A percentile compares a stretch with the other conserved stretches of the same genome.
Conservation (phyloP, 2,888 invertebrate species). For the Amblyteles armatorius region DNA sequence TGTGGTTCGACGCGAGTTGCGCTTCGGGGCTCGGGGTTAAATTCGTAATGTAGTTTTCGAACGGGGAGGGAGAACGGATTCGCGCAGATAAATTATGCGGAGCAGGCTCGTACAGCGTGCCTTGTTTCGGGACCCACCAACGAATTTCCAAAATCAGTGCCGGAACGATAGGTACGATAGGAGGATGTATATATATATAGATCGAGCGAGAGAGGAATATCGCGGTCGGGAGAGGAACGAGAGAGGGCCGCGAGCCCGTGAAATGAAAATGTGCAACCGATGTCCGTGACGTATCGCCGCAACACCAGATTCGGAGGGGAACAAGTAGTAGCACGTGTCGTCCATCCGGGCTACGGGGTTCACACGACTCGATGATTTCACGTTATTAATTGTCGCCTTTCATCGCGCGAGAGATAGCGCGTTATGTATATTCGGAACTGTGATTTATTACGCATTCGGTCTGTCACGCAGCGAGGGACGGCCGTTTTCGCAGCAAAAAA, state of each 20-base stretch:
- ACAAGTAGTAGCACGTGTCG: constrained; percentile 48
- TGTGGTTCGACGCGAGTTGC: constrained; percentile 11
- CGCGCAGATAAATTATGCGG: constrained; percentile 66
- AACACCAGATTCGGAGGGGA: constrained; percentile 24
- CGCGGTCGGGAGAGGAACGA: neutral
- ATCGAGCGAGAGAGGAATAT: neutral
- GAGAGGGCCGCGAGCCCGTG: constrained; percentile 42
- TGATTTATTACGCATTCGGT: constrained; percentile 46
- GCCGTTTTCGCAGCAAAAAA: neutral
- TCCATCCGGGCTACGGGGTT: constrained; percentile 35
- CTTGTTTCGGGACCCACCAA: constrained; percentile 41
- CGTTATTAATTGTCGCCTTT: constrained; percentile 65
- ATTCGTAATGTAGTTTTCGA: constrained; percentile 62
- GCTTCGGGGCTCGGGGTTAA: constrained; percentile 32
- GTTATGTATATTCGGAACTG: constrained; percentile 12
- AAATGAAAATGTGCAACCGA: constrained; percentile 65
- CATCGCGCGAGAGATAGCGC: constrained; percentile 29
- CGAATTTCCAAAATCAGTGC: constrained; percentile 65
- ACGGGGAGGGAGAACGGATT: constrained; percentile 22
- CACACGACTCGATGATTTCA: constrained; percentile 54
- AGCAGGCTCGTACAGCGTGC: constrained; percentile 26
- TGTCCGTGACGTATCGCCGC: constrained; percentile 63
- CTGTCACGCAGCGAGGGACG: constrained; percentile 8
- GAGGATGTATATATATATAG: neutral
- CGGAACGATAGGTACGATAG: constrained; percentile 50